These are phyloP conservation scores for Galeruca laticollis DNA, from an alignment of 2,888 invertebrate species.

Conservation along the genomic window DNA sequence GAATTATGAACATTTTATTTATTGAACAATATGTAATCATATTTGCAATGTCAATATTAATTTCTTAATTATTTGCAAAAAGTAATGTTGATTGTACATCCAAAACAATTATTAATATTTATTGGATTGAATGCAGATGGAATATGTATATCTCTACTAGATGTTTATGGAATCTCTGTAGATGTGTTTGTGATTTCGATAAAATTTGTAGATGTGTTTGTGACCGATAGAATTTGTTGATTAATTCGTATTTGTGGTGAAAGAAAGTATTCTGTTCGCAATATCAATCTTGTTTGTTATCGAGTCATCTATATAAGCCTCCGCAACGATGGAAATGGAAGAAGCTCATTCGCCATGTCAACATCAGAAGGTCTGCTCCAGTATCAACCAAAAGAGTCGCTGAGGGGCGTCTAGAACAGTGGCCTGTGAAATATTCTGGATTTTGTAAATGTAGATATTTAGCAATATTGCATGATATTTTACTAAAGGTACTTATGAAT, in stretches of 20 bases:
- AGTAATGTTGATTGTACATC: not conserved
- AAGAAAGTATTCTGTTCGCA: not conserved
- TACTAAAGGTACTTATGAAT: no score
- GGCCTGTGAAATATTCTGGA: not conserved
- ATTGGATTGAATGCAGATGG: not conserved
- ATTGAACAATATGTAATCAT: no score
- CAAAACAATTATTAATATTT: not conserved
- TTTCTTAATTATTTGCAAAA: no score
- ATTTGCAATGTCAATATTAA: no score
- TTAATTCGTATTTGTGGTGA: not conserved
- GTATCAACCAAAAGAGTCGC: not conserved
- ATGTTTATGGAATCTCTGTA: not conserved
- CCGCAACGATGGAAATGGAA: not conserved
- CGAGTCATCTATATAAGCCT: not conserved
- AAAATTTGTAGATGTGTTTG: not conserved
- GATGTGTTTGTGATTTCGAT: not conserved
- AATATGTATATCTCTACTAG: conserved; percentile 2
- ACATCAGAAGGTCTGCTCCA: not conserved
- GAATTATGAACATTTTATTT: no score
- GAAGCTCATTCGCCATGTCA: not conserved
- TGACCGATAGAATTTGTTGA: conserved; percentile 2
- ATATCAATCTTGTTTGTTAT: not conserved
- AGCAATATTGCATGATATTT: no score
- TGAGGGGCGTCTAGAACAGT: not conserved
- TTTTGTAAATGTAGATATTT: conserved; percentile 1